phyloP scores from a whole-genome alignment of 2,113 vertebrate species.

The Alexandromys fortis region DNA sequence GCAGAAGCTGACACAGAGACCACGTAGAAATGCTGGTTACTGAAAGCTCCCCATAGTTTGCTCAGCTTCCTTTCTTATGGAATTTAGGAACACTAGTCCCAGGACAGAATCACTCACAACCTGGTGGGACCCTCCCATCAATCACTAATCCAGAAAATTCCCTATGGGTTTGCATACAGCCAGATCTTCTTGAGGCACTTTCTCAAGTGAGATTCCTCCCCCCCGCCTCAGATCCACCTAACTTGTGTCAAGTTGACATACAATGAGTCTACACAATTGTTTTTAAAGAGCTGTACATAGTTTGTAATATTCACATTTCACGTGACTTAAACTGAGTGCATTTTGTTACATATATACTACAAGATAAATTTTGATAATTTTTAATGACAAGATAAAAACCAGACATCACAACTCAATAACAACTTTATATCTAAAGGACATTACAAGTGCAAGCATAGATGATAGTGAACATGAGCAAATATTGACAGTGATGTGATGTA shows the following conservation, averaged over 20 bases:
- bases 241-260: neutral
- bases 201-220: neutral
- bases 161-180: neutral
- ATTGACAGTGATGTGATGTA: too few relatives aligned
- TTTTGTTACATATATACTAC: too few relatives aligned
- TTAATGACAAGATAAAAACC: too few relatives aligned
- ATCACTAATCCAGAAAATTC: neutral
- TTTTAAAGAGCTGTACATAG: neutral
- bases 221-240: neutral
- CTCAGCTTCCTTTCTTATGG: neutral
- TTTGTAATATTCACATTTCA: too few relatives aligned
- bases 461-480: too few relatives aligned
- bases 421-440: too few relatives aligned
- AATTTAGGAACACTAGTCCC: neutral
- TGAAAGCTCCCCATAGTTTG: neutral
- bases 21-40: neutral
- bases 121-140: fast-evolving
- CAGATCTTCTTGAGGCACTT: neutral
- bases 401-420: too few relatives aligned
- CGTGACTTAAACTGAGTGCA: too few relatives aligned
- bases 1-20: neutral
- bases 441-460: too few relatives aligned
- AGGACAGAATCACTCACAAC: neutral
- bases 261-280: neutral
- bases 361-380: too few relatives aligned